Conservation (phyloP, 2,888 invertebrate species). For the Nephrotoma flavescens region DNA sequence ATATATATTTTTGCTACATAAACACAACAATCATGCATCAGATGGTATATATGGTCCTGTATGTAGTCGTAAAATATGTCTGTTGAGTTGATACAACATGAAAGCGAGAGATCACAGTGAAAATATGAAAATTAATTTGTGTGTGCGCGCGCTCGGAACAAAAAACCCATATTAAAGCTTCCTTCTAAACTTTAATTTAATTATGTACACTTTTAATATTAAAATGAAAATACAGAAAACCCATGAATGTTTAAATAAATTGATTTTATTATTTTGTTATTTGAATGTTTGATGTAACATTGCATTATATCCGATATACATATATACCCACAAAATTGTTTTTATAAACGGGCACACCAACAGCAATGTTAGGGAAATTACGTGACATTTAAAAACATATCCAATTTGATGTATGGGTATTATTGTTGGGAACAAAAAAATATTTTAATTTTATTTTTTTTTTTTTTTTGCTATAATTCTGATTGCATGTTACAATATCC, state of each 20-base stretch:
- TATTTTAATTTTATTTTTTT: background rate
- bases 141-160: no score
- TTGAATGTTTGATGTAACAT: background rate
- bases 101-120: background rate
- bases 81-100: background rate
- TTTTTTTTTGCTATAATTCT: background rate
- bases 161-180: no score
- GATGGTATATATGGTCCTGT: background rate
- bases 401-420: background rate
- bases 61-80: background rate
- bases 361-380: background rate
- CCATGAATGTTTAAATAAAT: background rate
- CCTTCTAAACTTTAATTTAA: background rate
- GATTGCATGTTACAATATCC: background rate
- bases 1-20: background rate
- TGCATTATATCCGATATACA: background rate
- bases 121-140: background rate
- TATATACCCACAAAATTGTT: background rate
- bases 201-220: background rate
- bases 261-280: background rate
- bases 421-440: background rate
- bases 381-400: background rate
- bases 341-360: background rate
- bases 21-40: background rate
- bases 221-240: background rate